Percentiles rank a stretch among this genome's conserved stretches.
phyloP scores from a whole-genome alignment of 2,797 vertebrate genomes.

The Crenichthys baileyi region DNA sequence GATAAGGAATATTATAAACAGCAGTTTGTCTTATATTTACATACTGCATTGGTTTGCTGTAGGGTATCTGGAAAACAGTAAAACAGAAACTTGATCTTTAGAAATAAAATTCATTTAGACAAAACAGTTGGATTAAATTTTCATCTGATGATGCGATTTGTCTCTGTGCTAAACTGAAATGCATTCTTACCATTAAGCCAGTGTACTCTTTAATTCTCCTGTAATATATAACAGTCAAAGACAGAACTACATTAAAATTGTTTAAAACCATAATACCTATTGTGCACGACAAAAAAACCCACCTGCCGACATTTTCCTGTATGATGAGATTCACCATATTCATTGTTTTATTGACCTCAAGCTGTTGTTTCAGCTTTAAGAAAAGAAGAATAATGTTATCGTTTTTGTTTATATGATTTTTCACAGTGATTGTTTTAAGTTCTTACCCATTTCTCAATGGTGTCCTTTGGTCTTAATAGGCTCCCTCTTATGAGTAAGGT shows the following conservation, averaged over 20 bases:
- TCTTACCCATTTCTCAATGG: conserved; percentile 67
- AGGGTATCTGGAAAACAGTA: conserved; percentile 39
- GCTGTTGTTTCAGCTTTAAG: conserved; percentile 55
- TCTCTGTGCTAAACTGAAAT: not conserved
- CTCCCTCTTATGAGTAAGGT: conserved; percentile 42
- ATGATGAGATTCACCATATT: conserved; percentile 54
- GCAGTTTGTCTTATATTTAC: conserved; percentile 29
- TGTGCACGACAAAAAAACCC: not conserved
- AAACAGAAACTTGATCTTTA: not conserved
- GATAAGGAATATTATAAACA: not conserved
- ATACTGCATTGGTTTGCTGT: conserved; percentile 42
- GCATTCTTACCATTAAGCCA: conserved; percentile 38
- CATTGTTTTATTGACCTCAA: conserved; percentile 48
- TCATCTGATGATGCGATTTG: not conserved
- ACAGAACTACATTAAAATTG: not conserved
- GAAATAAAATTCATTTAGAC: not conserved
- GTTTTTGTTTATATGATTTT: not conserved
- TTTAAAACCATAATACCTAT: not conserved
- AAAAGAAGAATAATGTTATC: not conserved
- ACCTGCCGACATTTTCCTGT: conserved; percentile 34
- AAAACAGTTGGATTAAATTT: not conserved
- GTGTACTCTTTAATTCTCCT: conserved; percentile 24
- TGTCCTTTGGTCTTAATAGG: conserved; percentile 18
- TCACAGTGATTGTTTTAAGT: not conserved
- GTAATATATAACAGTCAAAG: conserved; percentile 21